Conservation (phyloP, 2,888 invertebrate genomes). For the Acanthococcus lagerstroemiae region DNA sequence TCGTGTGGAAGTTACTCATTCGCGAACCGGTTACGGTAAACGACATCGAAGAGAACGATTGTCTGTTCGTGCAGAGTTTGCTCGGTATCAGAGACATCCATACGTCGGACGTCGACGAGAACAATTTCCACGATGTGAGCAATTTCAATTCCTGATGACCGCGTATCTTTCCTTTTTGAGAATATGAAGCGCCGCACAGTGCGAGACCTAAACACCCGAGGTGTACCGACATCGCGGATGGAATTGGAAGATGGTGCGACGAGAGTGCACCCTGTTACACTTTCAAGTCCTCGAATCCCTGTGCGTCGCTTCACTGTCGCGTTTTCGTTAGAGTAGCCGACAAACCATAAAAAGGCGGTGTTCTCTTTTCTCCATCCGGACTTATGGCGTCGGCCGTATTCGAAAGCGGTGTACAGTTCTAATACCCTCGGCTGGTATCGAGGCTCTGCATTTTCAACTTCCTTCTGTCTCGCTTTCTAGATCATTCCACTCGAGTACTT, state of each 20-base stretch:
- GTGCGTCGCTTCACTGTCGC: too few relatives aligned
- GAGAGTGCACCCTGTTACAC: too few relatives aligned
- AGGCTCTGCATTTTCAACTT: neutral
- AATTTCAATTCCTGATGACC: too few relatives aligned
- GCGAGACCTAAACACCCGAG: too few relatives aligned
- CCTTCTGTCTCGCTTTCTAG: conserved; percentile 34
- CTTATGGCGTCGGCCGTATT: neutral
- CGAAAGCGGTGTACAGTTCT: neutral
- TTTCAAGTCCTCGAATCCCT: too few relatives aligned
- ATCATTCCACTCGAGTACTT: conserved; percentile 53
- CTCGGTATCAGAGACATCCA: conserved; percentile 52
- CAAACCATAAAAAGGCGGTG: too few relatives aligned
- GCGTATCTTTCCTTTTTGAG: too few relatives aligned
- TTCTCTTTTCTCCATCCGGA: too few relatives aligned
- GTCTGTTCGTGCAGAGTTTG: conserved; percentile 50
- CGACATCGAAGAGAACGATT: conserved; percentile 53
- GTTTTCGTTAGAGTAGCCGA: too few relatives aligned
- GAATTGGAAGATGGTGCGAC: too few relatives aligned
- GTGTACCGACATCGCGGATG: too few relatives aligned
- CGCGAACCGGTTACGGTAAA: conserved; percentile 50
- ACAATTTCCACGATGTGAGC: conserved; percentile 49
- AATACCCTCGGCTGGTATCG: neutral
- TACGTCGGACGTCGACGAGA: conserved; percentile 49
- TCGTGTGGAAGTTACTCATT: conserved; percentile 54
- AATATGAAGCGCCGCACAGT: too few relatives aligned